Conservation (phyloP, 2,888 invertebrate species). For the Callinectes sapidus region DNA sequence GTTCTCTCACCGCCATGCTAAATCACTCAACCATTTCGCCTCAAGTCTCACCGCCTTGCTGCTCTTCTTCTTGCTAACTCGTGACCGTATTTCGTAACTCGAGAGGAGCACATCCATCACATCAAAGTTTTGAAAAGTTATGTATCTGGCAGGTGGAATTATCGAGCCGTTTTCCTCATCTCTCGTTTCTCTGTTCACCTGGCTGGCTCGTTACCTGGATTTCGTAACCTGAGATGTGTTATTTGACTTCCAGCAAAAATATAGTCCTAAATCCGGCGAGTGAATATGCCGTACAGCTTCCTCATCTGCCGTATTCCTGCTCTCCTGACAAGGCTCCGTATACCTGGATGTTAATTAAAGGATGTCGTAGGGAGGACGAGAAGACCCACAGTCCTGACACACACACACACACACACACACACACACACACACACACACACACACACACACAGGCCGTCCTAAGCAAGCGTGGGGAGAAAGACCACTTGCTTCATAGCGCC, state of each 20-base stretch:
- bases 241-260: background rate
- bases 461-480: background rate
- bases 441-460: background rate
- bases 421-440: slow-evolving; percentile 25
- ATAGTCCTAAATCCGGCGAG: background rate
- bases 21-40: background rate
- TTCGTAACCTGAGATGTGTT: background rate
- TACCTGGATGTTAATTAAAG: background rate
- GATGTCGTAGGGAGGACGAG: background rate
- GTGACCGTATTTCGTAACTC: background rate
- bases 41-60: background rate
- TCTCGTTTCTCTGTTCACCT: background rate
- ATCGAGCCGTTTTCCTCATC: background rate
- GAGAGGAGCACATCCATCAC: background rate
- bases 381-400: background rate
- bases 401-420: background rate
- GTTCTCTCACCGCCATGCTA: background rate
- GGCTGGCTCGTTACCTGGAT: background rate
- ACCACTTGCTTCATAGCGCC: background rate
- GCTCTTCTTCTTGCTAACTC: background rate
- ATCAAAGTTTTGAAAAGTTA: too few species aligned
- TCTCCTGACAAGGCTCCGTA: background rate
- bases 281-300: background rate
- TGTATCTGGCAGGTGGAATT: background rate
- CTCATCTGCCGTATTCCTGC: background rate